Percentiles rank a stretch among this genome's conserved stretches.
Conservation (phyloP, 2,797 vertebrate genomes). For the Coluber constrictor region DNA sequence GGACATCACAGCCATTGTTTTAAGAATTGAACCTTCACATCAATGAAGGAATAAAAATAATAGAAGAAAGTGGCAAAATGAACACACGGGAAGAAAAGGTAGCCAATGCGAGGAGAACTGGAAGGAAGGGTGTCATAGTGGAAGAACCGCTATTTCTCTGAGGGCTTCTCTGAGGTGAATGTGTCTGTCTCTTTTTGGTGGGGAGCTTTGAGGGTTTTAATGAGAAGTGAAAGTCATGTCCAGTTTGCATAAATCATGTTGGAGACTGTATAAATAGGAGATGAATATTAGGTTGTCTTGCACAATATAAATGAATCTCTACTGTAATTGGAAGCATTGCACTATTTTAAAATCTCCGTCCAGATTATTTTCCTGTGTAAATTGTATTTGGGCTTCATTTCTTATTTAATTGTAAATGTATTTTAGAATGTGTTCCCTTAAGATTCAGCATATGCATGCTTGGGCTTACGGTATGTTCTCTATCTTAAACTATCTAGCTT, state of each 20-base stretch:
- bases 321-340: too few relatives aligned
- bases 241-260: background rate
- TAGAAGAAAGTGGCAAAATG: background rate
- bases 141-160: fast-evolving
- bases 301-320: background rate
- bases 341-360: background rate
- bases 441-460: too few relatives aligned
- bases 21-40: background rate
- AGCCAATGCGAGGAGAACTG: background rate
- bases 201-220: background rate
- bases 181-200: too few relatives aligned
- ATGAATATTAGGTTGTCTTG: too few relatives aligned
- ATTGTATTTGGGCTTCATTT: background rate
- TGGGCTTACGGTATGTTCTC: too few relatives aligned
- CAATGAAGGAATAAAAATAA: background rate
- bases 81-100: background rate
- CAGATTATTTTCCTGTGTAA: background rate
- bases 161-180: background rate
- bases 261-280: background rate
- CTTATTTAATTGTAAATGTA: too few relatives aligned
- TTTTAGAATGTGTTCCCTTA: too few relatives aligned
- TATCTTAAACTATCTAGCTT: too few relatives aligned
- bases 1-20: background rate
- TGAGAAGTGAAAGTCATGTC: background rate
- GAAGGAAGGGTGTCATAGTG: background rate